A percentile compares a stretch with the other conserved stretches of the same genome.
phyloP scores from a whole-genome alignment of 2,888 invertebrate genomes.

The Ennomos quercinarius region DNA sequence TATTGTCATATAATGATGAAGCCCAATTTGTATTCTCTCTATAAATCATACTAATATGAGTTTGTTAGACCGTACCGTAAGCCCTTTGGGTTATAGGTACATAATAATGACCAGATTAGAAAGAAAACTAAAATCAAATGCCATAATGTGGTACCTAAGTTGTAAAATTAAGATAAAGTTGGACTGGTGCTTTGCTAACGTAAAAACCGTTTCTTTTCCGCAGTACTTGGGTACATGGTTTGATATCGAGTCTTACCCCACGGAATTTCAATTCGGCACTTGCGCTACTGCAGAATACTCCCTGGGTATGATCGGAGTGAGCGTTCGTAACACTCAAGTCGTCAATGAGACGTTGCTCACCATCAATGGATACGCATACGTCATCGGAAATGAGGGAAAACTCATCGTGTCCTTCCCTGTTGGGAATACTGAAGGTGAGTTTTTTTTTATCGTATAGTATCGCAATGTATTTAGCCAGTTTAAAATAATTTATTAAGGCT shows the following conservation, averaged over 20 bases:
- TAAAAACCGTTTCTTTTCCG: slow-evolving; percentile 26
- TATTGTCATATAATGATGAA: too few relatives aligned
- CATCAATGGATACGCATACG: slow-evolving; percentile 79
- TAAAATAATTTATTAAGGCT: too few relatives aligned
- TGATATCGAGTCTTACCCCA: slow-evolving; percentile 65
- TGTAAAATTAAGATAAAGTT: too few relatives aligned
- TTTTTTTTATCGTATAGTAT: not conserved
- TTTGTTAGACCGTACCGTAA: too few relatives aligned
- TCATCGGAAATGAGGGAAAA: slow-evolving; percentile 76
- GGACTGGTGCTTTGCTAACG: too few relatives aligned
- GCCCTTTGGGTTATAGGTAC: too few relatives aligned
- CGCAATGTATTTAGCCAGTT: too few relatives aligned
- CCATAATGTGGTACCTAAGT: too few relatives aligned
- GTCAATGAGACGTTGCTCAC: slow-evolving; percentile 74
- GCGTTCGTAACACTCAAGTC: slow-evolving; percentile 67
- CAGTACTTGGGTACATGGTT: slow-evolving; percentile 71
- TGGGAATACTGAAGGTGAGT: slow-evolving; percentile 74
- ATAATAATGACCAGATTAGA: too few relatives aligned
- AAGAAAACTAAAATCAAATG: too few relatives aligned
- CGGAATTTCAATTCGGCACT: slow-evolving; percentile 57
- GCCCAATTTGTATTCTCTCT: too few relatives aligned
- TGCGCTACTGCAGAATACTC: slow-evolving; percentile 66
- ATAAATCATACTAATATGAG: too few relatives aligned
- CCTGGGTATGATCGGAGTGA: slow-evolving; percentile 51
- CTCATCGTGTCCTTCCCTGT: slow-evolving; percentile 85